Evolutionary conservation across 2,888 invertebrate species (phyloP), one percentile per base, ranked within the genome.

Genomic region (Tubulanus polymorphus): DNA sequence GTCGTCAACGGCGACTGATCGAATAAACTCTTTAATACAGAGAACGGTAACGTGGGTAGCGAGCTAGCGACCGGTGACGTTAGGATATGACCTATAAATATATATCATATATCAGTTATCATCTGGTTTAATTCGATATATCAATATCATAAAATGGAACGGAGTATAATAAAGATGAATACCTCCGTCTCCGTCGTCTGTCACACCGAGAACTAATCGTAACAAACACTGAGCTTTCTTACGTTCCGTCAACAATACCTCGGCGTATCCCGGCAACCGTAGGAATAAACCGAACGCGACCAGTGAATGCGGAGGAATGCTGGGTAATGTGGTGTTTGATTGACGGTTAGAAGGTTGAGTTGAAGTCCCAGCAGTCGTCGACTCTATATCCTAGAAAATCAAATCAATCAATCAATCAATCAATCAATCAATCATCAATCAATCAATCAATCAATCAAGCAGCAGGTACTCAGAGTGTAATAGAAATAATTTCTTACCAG

Each of bases 141-240:
- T 35, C n/a, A 12, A 35, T 12, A 35, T n/a, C 35, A 35, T 12
- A 35, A n/a, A 35, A n/a, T n/a, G 12, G 12, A 15, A 46, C n/a
- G 20, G n/a, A 15, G 12, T 12, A 46, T 46, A 15, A 12, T n/a
- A n/a, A n/a, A 32, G 10, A 32, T 32, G n/a, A 84, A 81, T 70
- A 88, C 88, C 88, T 76, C 92, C 93, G 80, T 93, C 91, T 48
- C 92, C 93, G 72, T 93, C 92, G 69, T 92, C 91, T 2, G 90
- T 88, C 5, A 93, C 93, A 1, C 94, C 95, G 23, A 95, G 83
- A 32, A 93, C 88, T 50, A 95, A 83, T 3, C 93, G 83, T 62
- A 95, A 81, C 60, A 95, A 83, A 74, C 91, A 91, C 70, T 91
- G 88, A 0, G 94, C 94, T 61, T 88, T 86, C 63, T 73, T 71